Base-by-base conservation (phyloP, 2,888 invertebrate species). In the Lithosia quadra region DNA sequence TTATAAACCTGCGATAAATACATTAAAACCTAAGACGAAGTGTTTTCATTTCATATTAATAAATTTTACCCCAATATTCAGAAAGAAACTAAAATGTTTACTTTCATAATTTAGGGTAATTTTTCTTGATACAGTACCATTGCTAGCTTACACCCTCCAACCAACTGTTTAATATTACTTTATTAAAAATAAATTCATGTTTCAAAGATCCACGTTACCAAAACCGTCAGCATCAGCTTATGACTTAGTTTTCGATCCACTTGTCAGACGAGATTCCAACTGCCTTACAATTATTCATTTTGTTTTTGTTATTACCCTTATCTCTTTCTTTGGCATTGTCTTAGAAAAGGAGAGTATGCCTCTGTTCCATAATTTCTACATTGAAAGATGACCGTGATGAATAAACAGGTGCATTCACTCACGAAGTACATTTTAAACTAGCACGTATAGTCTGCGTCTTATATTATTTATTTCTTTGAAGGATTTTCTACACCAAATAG, bases 241-340 rank as follows among this genome's bases (percentile, higher is more conserved):
- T 9, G 10, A 1, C 7, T 8, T 15, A 43, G 43, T 18, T 15
- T 18, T 28, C 72, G 67, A 71, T 74, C 34, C 57, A 82, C 83
- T 73, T 69, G 84, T 84, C 78, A 69, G 67, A 81, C 86, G 75
- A 78, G 81, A 84, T 86, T 84, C 80, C 78, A 63, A 28, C 67
- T 63, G 61, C 65, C 67, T 76, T 71, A 60, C 53, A 72, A 71
- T 72, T 70, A 72, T 77, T 63, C 60, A 53, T 56, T 39, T 21
- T 2, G 39, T 58, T 55, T 71, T 68, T 78, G 55, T 71, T 53
- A 39, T 65, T 28, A 43, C 53, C 60, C n/a, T 15, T 67, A 21
- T 68, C 73, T 62, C 61, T 69, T 68, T 77, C 68, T 62, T 49
- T 65, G 60, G 62, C 10, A 39, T 33, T 10, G 21, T 8, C 33